Percentiles rank a stretch among this genome's conserved stretches.
Conservation (phyloP, 2,797 vertebrate species). For the Echiichthys vipera region DNA sequence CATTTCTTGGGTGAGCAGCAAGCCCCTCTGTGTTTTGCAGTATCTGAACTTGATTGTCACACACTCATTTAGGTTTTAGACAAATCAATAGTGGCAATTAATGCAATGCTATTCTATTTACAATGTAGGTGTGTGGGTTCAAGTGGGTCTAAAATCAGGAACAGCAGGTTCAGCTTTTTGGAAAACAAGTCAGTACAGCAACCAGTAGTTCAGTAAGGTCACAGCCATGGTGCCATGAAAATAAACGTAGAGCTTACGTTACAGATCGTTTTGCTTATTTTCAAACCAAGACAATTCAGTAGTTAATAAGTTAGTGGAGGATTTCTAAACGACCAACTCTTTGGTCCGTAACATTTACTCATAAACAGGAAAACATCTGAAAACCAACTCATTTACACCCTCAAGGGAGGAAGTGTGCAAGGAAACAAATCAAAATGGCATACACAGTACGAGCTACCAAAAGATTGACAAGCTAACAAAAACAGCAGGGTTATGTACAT, state of each 20-base stretch:
- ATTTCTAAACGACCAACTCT: background rate
- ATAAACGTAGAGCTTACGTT: background rate
- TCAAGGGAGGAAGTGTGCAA: slow-evolving; percentile 37
- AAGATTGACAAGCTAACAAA: background rate
- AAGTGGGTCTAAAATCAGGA: background rate
- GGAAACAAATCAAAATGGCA: slow-evolving; percentile 26
- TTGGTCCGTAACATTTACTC: background rate
- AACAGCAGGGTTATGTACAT: background rate
- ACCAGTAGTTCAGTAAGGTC: background rate
- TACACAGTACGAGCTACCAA: background rate
- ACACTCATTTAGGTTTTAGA: background rate
- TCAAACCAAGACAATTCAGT: background rate
- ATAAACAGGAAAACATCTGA: slow-evolving; percentile 40
- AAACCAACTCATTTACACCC: slow-evolving; percentile 29
- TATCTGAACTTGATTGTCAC: slow-evolving; percentile 14
- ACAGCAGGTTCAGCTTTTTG: background rate
- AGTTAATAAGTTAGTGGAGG: background rate
- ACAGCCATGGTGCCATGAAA: background rate
- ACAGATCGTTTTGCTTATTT: too few relatives aligned
- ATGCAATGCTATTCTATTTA: background rate
- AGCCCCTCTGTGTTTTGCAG: slow-evolving; percentile 12
- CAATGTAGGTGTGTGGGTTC: slow-evolving; percentile 8
- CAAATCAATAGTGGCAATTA: slow-evolving; percentile 4
- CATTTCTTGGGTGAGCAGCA: background rate
- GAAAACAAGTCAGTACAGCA: background rate